These are phyloP conservation scores for Euura saliciscinereae DNA, from an alignment of 1,140 invertebrate genomes.

Conservation along the genomic window DNA sequence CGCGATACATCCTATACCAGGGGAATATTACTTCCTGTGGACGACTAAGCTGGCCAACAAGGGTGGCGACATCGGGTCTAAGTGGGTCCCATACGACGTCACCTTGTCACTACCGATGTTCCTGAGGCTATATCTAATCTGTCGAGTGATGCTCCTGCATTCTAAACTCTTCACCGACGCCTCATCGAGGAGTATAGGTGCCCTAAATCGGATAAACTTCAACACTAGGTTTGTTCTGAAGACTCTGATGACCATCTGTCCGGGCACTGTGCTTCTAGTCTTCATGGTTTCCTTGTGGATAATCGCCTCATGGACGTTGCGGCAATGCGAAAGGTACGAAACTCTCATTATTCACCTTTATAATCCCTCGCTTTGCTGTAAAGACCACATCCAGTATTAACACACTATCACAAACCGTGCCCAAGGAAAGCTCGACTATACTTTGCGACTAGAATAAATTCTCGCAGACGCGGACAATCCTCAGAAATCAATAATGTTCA, in stretches of 20 bases:
- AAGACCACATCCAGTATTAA: not conserved
- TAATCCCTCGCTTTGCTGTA: not conserved
- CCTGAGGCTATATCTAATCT: conserved; percentile 97
- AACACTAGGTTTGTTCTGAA: conserved; percentile 99
- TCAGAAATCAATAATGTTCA: not conserved
- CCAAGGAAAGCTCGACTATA: not conserved
- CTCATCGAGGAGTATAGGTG: conserved; percentile 91
- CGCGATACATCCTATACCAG: conserved; percentile 96
- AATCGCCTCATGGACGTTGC: conserved; percentile 97
- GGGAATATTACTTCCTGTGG: conserved; percentile 95
- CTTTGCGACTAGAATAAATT: too few species aligned
- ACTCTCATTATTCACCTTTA: conserved; percentile 16
- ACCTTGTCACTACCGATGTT: conserved; percentile 99
- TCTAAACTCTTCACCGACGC: conserved; percentile 99
- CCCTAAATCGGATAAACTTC: conserved; percentile 99
- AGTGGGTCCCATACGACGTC: conserved; percentile 93
- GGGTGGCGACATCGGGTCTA: conserved; percentile 80
- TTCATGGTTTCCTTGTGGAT: conserved; percentile 99
- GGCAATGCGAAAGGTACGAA: conserved; percentile 95
- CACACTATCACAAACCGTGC: not conserved
- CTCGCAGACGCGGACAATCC: not conserved
- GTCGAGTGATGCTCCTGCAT: conserved; percentile 98
- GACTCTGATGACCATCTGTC: conserved; percentile 99
- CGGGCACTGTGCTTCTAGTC: conserved; percentile 95
- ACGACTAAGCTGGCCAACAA: conserved; percentile 94